These are phyloP conservation scores for Cynopterus brachyotis DNA, from an alignment of 2,113 vertebrate genomes.

Conservation along the genomic window DNA sequence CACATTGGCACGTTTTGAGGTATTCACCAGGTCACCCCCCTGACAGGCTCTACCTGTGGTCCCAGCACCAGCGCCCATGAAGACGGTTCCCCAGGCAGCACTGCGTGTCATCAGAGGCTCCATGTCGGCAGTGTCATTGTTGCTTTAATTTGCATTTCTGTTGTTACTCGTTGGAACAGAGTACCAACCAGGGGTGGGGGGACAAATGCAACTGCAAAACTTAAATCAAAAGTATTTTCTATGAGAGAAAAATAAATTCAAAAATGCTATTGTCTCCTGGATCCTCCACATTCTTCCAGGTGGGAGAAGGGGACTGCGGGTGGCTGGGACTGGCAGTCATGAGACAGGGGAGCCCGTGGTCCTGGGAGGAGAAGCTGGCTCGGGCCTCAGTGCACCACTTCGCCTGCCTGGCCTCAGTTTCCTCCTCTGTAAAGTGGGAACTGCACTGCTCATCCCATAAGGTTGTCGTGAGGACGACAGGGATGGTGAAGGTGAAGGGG, in stretches of 20 bases:
- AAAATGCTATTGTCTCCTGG: accelerated
- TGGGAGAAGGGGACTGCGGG: background rate
- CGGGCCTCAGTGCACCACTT: accelerated
- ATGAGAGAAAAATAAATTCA: background rate
- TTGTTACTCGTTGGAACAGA: too few relatives aligned
- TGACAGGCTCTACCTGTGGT: accelerated
- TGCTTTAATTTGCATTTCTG: background rate
- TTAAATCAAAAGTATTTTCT: background rate
- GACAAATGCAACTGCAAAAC: background rate
- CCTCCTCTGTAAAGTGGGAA: background rate
- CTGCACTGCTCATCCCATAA: accelerated
- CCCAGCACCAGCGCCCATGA: background rate
- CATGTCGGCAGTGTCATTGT: accelerated
- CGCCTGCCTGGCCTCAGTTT: background rate
- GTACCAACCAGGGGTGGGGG: too few relatives aligned
- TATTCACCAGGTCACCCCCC: background rate
- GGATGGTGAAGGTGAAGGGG: background rate
- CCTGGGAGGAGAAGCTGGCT: background rate
- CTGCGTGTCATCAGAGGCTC: background rate
- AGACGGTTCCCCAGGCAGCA: accelerated
- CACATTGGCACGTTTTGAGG: background rate
- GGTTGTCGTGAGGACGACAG: background rate
- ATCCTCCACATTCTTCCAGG: background rate
- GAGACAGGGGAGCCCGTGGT: accelerated
- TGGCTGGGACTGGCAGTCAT: accelerated